Base-by-base conservation (phyloP, 2,888 invertebrate species). In the Steromphala cineraria region DNA sequence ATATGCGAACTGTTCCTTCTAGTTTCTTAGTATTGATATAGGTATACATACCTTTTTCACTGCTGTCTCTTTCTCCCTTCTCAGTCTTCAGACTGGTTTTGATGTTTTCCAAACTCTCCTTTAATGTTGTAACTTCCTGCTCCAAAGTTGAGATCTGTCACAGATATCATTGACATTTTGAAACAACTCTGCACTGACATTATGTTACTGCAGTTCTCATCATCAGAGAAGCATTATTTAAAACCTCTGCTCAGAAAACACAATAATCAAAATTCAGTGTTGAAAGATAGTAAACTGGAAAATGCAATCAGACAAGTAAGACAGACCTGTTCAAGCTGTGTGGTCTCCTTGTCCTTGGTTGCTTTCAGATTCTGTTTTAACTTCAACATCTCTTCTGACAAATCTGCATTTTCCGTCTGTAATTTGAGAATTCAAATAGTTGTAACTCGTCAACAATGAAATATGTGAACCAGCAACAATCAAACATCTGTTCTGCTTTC, bases 31-130 rank as follows among this genome's bases (percentile, higher is more conserved):
- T n/a, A n/a, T n/a, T n/a, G n/a, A n/a, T n/a, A n/a, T 5, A 71
- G 4, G 19, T 17, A 71, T 31, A 5, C 40, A 52, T 78, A 85
- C 86, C 85, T 84, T 85, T 84, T 77, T 84, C 86, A 53, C 83
- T 80, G 17, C 79, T 79, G 10, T 80, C 62, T 13, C 87, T 82
- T 76, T 85, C 85, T 19, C 82, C 71, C 15, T 80, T 53, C 76
- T 78, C 84, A n/a, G 83, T 78, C 75, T 85, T 84, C 5, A 83
- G 78, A 19, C 55, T 79, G 40, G 82, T 81, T 62, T 83, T 67
- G 2, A 81, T 67, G 28, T 80, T 81, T 62, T 84, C 82, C 36
- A 85, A 75, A 67, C 83, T 83, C 13, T 81, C 84, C 36, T 81
- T 79, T 1, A 80, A 79, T 7, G 79, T 56, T n/a, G 55, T 56